Base-by-base conservation (phyloP, 2,888 invertebrate genomes). In the Zele albiditarsus region DNA sequence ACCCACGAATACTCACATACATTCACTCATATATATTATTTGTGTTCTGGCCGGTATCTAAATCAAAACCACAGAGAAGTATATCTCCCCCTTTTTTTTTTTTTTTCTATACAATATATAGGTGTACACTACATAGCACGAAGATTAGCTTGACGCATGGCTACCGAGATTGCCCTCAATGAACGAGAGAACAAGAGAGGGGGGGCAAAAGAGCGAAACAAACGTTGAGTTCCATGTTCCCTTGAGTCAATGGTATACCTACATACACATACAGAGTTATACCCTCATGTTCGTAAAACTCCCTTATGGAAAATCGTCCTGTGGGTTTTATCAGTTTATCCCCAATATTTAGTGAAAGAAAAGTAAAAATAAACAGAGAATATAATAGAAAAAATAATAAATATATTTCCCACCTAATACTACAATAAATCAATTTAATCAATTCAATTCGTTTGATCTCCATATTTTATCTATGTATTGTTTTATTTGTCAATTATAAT, bases 81-180 rank as follows among this genome's bases (percentile, higher is more conserved):
- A 20, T 20, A 20, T 53, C 53, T 20, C 53, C 53, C 53, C 20
- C n/a, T 10, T 42, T 42, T 42, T 42, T 10, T 42, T 53, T 53
- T 53, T n/a, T 53, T 20, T 20, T 79, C 81, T 81, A 63, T 77
- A 79, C 80, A 76, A 20, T 70, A 68, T 74, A 74, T 78, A 71
- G 27, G 63, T 49, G 63, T 75, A 76, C 78, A 74, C 77, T 27
- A 73, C 77, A 80, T 75, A 79, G 80, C 74, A 77, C 76, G 74
- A 82, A 84, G 84, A 86, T 86, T 84, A 86, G 83, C 83, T 79
- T 86, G 84, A 86, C 82, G 82, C 83, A 85, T 84, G 83, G 83
- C 81, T 62, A 72, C 79, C 72, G 81, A 85, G 85, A 85, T 84
- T 84, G 78, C 76, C 71, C 72, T 75, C 66, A 53, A 5, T 53